phyloP scores from a whole-genome alignment of 1,140 invertebrate genomes.

The Saccostrea cuccullata region DNA sequence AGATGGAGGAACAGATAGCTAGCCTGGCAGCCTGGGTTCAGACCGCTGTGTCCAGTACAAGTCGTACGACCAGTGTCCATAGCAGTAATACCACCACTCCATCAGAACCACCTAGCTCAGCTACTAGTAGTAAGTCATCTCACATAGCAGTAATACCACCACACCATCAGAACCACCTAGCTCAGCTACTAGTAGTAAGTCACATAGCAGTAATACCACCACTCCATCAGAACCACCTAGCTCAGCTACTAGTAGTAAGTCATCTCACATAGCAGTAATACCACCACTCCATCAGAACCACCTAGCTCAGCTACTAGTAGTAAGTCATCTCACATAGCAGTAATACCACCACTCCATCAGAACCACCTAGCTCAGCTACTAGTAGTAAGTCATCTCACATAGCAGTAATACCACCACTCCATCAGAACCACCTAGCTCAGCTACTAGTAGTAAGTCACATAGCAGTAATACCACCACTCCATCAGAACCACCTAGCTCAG shows the following conservation, averaged over 20 bases:
- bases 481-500: too few species aligned
- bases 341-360: too few species aligned
- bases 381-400: too few species aligned
- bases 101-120: slow-evolving; percentile 37
- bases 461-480: too few species aligned
- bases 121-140: slow-evolving; percentile 51
- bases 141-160: not conserved
- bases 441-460: too few species aligned
- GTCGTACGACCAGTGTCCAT: slow-evolving; percentile 52
- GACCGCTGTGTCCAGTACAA: slow-evolving; percentile 48
- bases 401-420: too few species aligned
- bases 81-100: slow-evolving; percentile 52
- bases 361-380: too few species aligned
- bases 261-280: too few species aligned
- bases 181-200: slow-evolving; percentile 48
- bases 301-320: slow-evolving; percentile 34
- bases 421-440: too few species aligned
- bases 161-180: not conserved
- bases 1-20: slow-evolving; percentile 57
- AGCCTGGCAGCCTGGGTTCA: slow-evolving; percentile 56
- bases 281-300: too few species aligned
- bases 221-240: too few species aligned
- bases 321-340: slow-evolving; percentile 33
- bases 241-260: slow-evolving; percentile 48
- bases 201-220: too few species aligned